Evolutionary conservation across 2,113 vertebrate species (phyloP).

Genomic region (Coryphaenoides rupestris): DNA sequence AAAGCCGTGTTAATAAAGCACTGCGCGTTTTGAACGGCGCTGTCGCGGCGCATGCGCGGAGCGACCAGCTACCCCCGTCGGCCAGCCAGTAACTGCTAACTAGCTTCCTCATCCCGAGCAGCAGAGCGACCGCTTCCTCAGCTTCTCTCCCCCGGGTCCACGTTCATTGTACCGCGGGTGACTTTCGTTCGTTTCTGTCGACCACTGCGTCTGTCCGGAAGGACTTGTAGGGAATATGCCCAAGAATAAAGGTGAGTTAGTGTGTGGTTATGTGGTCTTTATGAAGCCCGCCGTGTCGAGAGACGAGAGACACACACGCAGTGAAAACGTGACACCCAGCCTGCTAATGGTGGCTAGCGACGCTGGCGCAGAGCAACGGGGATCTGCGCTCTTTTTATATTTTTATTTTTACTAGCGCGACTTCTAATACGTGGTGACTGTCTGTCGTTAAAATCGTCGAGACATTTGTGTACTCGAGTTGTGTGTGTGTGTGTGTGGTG

Average conservation of each 20-base stretch:
- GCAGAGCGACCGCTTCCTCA: too few relatives aligned
- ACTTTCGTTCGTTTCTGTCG: slow-evolving; percentile 7
- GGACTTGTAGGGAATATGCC: slow-evolving; percentile 65
- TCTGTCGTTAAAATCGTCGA: too few relatives aligned
- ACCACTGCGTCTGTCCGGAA: slow-evolving; percentile 7
- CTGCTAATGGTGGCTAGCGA: slow-evolving; percentile 26
- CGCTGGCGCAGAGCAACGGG: too few relatives aligned
- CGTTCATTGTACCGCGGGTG: slow-evolving; percentile 1
- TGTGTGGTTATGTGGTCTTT: background rate
- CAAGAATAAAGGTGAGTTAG: slow-evolving; percentile 72
- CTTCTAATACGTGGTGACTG: too few relatives aligned
- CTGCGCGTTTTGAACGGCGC: too few relatives aligned
- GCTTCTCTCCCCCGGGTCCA: slow-evolving; percentile 17
- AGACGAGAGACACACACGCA: slow-evolving; percentile 42
- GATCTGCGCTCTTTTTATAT: too few relatives aligned
- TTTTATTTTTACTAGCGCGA: too few relatives aligned
- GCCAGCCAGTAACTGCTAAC: slow-evolving; percentile 11
- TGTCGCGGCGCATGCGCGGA: slow-evolving; percentile 36
- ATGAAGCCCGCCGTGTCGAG: slow-evolving; percentile 31
- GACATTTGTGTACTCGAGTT: too few relatives aligned
- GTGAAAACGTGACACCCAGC: slow-evolving; percentile 63
- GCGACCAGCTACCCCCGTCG: too few relatives aligned
- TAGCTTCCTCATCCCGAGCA: background rate
- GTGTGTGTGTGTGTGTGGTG: too few relatives aligned
- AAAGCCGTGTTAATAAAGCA: too few relatives aligned